phyloP scores from a whole-genome alignment of 2,113 vertebrate species.

The Saccopteryx leptura region DNA sequence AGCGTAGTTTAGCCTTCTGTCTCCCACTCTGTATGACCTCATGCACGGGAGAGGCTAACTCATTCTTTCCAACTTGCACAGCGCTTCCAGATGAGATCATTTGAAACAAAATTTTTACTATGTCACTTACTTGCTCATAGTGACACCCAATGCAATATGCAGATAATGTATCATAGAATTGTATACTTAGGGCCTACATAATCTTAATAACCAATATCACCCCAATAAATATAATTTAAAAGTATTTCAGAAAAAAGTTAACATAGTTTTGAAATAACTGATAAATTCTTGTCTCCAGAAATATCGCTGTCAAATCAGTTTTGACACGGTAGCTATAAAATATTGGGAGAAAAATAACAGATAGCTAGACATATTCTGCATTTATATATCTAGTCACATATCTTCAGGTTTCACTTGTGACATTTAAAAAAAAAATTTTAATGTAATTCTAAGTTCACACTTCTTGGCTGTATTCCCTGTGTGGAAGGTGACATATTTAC shows the following conservation, averaged over 20 bases:
- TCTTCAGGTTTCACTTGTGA: not conserved
- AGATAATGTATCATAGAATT: not conserved
- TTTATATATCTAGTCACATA: conserved; percentile 1
- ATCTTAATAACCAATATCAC: not conserved
- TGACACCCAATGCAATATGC: not conserved
- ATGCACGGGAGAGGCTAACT: not conserved
- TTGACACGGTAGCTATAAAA: not conserved
- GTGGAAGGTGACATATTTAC: not conserved
- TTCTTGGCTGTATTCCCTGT: not conserved
- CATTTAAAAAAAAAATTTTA: conserved; percentile 2
- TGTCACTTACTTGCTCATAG: not conserved
- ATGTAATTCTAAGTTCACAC: not conserved
- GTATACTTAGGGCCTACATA: not conserved
- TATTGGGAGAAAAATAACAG: not conserved
- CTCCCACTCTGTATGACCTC: not conserved
- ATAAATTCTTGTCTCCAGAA: not conserved
- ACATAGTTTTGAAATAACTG: not conserved
- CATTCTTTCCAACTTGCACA: not conserved
- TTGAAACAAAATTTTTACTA: not conserved
- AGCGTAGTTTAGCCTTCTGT: not conserved
- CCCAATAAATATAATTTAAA: not conserved
- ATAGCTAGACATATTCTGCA: not conserved
- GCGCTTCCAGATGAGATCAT: not conserved
- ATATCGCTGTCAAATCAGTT: not conserved
- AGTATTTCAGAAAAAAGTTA: not conserved